Evolutionary conservation across 2,888 invertebrate species (phyloP).

Genomic region (Sabatieria punctata): DNA sequence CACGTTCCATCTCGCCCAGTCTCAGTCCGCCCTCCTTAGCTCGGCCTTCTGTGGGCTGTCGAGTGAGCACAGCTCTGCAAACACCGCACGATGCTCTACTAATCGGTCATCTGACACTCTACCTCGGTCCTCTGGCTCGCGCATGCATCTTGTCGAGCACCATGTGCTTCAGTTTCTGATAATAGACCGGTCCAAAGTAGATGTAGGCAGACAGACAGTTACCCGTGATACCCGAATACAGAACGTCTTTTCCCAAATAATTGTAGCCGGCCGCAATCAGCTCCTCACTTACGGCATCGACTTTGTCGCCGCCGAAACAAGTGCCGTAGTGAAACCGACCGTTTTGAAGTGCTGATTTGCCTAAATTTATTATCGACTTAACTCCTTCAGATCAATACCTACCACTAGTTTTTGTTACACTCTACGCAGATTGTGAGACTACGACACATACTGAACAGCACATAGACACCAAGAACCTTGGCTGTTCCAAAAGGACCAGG

Average conservation of each 20-base stretch:
- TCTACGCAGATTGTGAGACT: too few relatives aligned
- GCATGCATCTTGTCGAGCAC: constrained; percentile 99
- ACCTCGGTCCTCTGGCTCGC: constrained; percentile 70
- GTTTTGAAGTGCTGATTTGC: constrained; percentile 77
- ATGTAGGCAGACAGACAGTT: constrained; percentile 84
- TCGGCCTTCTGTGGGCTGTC: constrained; percentile 76
- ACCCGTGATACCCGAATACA: background rate
- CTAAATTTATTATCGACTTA: too few relatives aligned
- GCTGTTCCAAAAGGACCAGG: too few relatives aligned
- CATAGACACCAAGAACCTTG: too few relatives aligned
- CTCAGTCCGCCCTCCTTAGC: constrained; percentile 21
- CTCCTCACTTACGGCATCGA: constrained; percentile 64
- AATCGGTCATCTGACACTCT: too few relatives aligned
- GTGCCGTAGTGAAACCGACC: constrained; percentile 85
- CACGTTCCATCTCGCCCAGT: constrained; percentile 97
- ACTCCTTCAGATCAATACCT: too few relatives aligned
- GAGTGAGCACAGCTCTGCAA: constrained; percentile 60
- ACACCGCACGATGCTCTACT: background rate
- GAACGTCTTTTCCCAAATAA: constrained; percentile 62
- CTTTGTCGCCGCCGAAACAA: constrained; percentile 77
- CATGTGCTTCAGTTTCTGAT: constrained; percentile 92
- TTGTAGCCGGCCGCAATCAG: constrained; percentile 73
- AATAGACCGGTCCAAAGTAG: constrained; percentile 71
- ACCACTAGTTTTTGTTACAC: too few relatives aligned
- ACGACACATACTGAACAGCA: too few relatives aligned